These are phyloP conservation scores for Datnioides undecimradiatus DNA, from an alignment of 2,113 vertebrate genomes.

Conservation along the genomic window DNA sequence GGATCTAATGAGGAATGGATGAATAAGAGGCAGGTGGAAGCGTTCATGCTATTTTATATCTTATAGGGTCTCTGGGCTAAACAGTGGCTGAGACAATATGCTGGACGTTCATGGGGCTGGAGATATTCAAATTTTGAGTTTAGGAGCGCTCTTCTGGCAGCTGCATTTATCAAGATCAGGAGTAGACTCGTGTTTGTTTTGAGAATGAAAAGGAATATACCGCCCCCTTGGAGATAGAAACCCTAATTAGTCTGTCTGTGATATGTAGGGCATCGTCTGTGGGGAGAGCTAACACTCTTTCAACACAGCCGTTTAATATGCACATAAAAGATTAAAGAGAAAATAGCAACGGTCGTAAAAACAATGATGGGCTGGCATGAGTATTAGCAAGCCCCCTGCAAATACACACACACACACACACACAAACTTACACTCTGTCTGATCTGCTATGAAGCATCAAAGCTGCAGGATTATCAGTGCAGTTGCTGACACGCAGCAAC, in stretches of 20 bases:
- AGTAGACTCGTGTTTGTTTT: conserved; percentile 59
- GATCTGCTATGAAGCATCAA: conserved; percentile 15
- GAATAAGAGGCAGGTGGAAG: neutral
- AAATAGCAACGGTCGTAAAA: conserved; percentile 58
- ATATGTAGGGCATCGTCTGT: conserved; percentile 65
- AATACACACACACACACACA: conserved; percentile 3
- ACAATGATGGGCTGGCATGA: conserved; percentile 35
- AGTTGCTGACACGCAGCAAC: neutral
- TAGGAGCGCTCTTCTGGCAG: neutral
- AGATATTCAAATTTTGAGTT: neutral
- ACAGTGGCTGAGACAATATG: neutral
- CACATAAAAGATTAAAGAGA: conserved; percentile 79
- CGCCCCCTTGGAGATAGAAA: conserved; percentile 42
- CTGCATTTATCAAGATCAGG: conserved; percentile 23
- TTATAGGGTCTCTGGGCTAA: neutral
- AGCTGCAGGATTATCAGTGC: neutral
- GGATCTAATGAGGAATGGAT: neutral
- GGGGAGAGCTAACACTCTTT: conserved; percentile 56
- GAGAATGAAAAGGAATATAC: conserved; percentile 48
- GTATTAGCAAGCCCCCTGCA: neutral
- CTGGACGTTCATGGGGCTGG: rapidly evolving
- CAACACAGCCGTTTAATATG: conserved; percentile 72
- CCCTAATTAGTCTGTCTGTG: conserved; percentile 73
- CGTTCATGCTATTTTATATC: neutral
- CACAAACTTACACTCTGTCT: neutral